Evolutionary conservation across 1,140 invertebrate species (phyloP).

Genomic region (Ditylenchus dipsaci): DNA sequence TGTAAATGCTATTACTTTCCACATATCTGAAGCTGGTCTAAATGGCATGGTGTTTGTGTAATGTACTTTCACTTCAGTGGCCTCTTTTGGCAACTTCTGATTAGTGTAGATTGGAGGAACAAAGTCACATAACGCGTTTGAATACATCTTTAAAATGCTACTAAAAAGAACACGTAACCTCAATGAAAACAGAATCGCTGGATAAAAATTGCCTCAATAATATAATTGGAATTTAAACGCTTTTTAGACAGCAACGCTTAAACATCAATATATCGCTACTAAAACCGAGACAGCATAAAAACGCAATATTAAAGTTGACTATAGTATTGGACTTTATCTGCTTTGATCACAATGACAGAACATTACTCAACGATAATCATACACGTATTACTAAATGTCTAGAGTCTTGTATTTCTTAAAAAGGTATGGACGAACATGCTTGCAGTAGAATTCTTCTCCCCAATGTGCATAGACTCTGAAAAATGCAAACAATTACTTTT

Average conservation of each 20-base stretch:
- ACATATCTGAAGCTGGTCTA: constrained; percentile 25
- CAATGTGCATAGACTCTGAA: constrained; percentile 13
- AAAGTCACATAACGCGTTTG: too few species aligned
- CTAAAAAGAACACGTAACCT: too few species aligned
- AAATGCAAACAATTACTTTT: background rate
- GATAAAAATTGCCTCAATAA: too few species aligned
- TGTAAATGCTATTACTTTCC: constrained; percentile 39
- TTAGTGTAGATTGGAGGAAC: too few species aligned
- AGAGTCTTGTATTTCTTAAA: background rate
- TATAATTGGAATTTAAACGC: too few species aligned
- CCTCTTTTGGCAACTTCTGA: too few species aligned
- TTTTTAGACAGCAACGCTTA: too few species aligned
- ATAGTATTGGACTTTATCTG: constrained; percentile 65
- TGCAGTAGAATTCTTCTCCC: constrained; percentile 11
- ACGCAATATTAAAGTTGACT: too few species aligned
- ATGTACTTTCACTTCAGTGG: too few species aligned
- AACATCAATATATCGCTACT: too few species aligned
- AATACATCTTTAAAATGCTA: too few species aligned
- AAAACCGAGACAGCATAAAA: too few species aligned
- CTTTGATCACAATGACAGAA: background rate
- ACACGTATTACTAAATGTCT: background rate
- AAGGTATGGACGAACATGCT: background rate
- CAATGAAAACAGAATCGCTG: constrained; percentile 83
- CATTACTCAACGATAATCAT: background rate
- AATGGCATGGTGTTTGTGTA: constrained; percentile 30